Conservation (phyloP, 2,797 vertebrate species). For the Ispidina picta region DNA sequence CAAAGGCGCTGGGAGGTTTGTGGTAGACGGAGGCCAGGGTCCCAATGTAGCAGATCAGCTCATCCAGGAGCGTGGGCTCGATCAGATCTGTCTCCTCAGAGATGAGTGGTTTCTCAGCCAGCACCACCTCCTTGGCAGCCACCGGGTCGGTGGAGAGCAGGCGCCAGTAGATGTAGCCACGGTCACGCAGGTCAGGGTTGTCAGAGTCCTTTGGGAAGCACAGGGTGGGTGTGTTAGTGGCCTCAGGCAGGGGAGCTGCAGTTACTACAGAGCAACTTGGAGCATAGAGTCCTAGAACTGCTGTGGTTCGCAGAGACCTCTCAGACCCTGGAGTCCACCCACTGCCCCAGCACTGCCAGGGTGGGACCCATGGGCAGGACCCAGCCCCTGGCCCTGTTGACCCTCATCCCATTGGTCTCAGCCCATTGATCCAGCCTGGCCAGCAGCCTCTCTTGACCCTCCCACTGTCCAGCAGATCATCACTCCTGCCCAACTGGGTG, state of each 20-base stretch:
- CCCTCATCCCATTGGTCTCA: neutral
- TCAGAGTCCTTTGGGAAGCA: constrained; percentile 87
- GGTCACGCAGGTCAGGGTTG: constrained; percentile 95
- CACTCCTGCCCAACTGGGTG: neutral
- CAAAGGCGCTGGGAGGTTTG: constrained; percentile 84
- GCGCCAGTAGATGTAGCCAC: constrained; percentile 95
- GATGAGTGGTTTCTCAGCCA: constrained; percentile 85
- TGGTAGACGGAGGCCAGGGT: constrained; percentile 84
- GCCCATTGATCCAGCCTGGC: neutral
- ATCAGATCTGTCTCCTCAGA: constrained; percentile 85
- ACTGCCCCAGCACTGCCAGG: no score
- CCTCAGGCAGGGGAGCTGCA: fast-evolving
- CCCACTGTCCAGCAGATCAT: neutral
- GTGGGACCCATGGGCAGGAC: neutral
- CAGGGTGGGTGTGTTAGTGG: neutral
- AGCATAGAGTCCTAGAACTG: neutral
- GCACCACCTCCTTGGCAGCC: constrained; percentile 84
- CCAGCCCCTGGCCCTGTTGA: neutral
- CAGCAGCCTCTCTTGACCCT: neutral
- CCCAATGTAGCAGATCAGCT: constrained; percentile 84
- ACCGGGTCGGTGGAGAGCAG: constrained; percentile 84
- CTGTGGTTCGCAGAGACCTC: no score
- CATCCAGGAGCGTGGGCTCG: constrained; percentile 81
- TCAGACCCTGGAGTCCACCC: no score
- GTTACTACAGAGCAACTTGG: neutral